Evolutionary conservation across 2,888 invertebrate species (phyloP), one percentile per base, ranked within the genome.

Genomic region (Baccha elongata): DNA sequence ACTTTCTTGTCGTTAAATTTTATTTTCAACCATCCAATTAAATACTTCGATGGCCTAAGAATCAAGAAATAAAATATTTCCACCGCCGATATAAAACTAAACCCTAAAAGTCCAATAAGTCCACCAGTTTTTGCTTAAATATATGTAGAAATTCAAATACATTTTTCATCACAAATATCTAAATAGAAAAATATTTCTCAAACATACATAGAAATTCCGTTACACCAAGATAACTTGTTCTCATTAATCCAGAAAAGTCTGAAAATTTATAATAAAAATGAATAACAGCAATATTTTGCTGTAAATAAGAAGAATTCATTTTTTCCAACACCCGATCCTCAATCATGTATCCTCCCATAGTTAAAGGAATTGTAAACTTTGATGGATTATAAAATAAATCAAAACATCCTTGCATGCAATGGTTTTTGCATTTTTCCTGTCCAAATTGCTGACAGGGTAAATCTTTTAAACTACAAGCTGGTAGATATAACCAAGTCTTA

Each of bases 381-480:
- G 55, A 19, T n/a, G 55, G 55, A 35, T 53, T 53, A 1, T 29
- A 53, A 19, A 37, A 19, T 8, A 53, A 15, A 19, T 55, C 55
- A 19, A 35, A 55, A 55, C 55, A 55, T 19, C 37, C 37, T 19
- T 32, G 35, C 3, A 55, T 35, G 11, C 55, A 55, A 4, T 17
- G 11, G 1, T 19, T 13, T 6, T 37, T 32, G 21, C 32, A 35
- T 35, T n/a, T 19, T 11, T 6, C 13, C 4, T 26, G 48, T 15
- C 26, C 26, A 0, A 50, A 19, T 50, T 89, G 87, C 71, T 92
- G 91, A 87, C 96, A 96, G 32, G 89, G 89, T 23, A 94, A 93
- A 85, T 95, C 94, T 1, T 91, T 91, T 86, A 94, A 93, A 7
- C 94, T 94, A 88, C 96, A 96, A 55, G 94, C 93, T 19, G 92